phyloP scores from a whole-genome alignment of 2,888 invertebrate species.

The Quadroppia sp. region DNA sequence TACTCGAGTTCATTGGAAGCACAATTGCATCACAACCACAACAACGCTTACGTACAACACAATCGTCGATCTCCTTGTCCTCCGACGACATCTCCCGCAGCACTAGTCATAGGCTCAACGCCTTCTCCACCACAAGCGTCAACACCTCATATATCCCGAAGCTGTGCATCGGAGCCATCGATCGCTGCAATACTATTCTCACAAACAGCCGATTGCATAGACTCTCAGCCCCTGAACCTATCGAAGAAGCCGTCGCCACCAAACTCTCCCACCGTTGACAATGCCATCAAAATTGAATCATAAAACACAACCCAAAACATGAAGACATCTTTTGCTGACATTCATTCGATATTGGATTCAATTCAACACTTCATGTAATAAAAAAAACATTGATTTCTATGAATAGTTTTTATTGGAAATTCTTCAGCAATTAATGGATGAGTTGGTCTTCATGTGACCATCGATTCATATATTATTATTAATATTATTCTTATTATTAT shows the following conservation, averaged over 20 bases:
- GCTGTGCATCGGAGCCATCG: conserved; percentile 29
- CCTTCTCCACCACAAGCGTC: conserved; percentile 35
- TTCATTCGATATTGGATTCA: conserved; percentile 27
- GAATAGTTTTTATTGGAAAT: neutral
- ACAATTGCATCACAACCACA: conserved; percentile 24
- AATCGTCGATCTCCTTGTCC: conserved; percentile 39
- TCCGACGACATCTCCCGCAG: conserved; percentile 34
- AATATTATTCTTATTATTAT: neutral
- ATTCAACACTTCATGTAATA: conserved; percentile 4
- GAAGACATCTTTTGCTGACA: conserved; percentile 1
- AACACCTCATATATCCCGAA: conserved; percentile 28
- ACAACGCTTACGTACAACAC: conserved; percentile 35
- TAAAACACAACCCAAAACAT: neutral
- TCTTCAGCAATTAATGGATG: neutral
- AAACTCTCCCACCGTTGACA: conserved; percentile 31
- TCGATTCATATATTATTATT: neutral
- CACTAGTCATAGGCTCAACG: conserved; percentile 17
- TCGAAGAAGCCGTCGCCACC: conserved; percentile 63
- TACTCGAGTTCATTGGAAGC: conserved; percentile 39
- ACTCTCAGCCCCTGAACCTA: conserved; percentile 67
- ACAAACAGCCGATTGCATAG: conserved; percentile 40
- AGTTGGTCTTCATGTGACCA: neutral
- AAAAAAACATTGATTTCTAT: conserved; percentile 6
- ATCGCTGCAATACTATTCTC: conserved; percentile 41
- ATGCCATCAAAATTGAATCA: conserved; percentile 37